Percentiles rank a stretch among this genome's conserved stretches.
Evolutionary conservation across 2,797 vertebrate species (phyloP).

Genomic region (Gouania willdenowi): DNA sequence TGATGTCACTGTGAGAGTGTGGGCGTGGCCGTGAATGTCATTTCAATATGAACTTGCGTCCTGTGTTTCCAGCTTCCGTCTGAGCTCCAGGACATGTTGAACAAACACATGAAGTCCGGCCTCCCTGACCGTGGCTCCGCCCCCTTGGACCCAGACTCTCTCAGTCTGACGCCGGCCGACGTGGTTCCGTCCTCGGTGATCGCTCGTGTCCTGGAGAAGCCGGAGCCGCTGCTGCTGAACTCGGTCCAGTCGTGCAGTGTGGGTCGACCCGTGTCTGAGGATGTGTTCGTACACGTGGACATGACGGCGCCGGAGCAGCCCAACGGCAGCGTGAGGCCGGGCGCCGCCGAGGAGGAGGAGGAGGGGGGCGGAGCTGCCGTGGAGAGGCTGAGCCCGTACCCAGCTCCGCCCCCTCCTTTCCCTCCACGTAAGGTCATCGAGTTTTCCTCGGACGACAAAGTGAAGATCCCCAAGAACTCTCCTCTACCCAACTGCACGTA

Average conservation of each 20-base stretch:
- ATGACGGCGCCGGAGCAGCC: slow-evolving; percentile 83
- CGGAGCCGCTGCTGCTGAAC: slow-evolving; percentile 91
- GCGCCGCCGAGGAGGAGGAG: slow-evolving; percentile 63
- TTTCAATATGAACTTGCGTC: neutral
- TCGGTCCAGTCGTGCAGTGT: slow-evolving; percentile 90
- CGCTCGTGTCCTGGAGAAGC: slow-evolving; percentile 93
- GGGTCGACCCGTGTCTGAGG: slow-evolving; percentile 84
- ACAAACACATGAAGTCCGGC: slow-evolving; percentile 87
- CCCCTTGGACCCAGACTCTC: slow-evolving; percentile 75
- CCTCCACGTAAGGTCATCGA: slow-evolving; percentile 94
- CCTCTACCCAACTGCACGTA: slow-evolving; percentile 96
- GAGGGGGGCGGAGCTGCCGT: slow-evolving; percentile 27
- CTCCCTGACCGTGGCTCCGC: slow-evolving; percentile 67
- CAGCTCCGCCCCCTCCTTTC: slow-evolving; percentile 83
- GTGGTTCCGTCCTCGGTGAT: slow-evolving; percentile 94
- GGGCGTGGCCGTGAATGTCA: neutral
- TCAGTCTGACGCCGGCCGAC: slow-evolving; percentile 82
- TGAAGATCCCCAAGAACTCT: slow-evolving; percentile 94
- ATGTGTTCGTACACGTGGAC: slow-evolving; percentile 95
- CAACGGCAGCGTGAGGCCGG: slow-evolving; percentile 26
- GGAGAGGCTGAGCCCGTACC: too few relatives aligned
- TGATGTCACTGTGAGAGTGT: neutral
- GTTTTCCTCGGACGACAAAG: slow-evolving; percentile 91
- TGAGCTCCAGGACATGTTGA: slow-evolving; percentile 97
- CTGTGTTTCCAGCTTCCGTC: slow-evolving; percentile 81